Conservation (phyloP, 2,113 vertebrate genomes). For the Peromyscus polionotus region DNA sequence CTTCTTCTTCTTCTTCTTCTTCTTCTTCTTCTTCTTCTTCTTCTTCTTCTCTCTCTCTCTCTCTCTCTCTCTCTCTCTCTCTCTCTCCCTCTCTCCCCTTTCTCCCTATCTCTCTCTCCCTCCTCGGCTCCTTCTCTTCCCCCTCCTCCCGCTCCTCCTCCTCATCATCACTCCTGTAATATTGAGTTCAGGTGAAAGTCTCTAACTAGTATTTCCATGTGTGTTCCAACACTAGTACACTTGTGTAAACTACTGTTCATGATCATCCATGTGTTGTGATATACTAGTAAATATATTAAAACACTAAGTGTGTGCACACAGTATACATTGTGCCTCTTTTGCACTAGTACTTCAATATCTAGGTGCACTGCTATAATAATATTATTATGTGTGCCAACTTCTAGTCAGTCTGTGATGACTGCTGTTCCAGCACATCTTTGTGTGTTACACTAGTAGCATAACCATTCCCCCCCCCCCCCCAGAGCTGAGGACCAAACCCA, state of each 20-base stretch:
- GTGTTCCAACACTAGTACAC: not conserved
- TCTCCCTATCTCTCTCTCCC: too few relatives aligned
- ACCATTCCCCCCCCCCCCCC: not conserved
- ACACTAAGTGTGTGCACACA: not conserved
- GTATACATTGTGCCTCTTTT: not conserved
- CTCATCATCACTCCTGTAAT: not conserved
- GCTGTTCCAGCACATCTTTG: not conserved
- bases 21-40: too few relatives aligned
- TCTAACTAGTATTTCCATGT: too few relatives aligned
- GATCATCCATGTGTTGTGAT: not conserved
- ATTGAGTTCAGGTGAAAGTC: not conserved
- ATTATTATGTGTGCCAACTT: not conserved
- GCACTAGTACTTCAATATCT: not conserved
- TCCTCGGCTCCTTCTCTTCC: not conserved
- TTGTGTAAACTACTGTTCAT: not conserved
- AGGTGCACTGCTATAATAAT: not conserved
- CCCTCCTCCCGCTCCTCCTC: not conserved
- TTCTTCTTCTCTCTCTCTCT: too few relatives aligned
- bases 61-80: too few relatives aligned
- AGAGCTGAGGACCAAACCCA: too few relatives aligned
- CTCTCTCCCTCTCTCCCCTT: not conserved
- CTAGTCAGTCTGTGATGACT: not conserved
- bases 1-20: too few relatives aligned
- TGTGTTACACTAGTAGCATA: not conserved
- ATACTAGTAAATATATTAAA: not conserved